Conservation (phyloP, 2,113 vertebrate species). For the Sorex araneus region DNA sequence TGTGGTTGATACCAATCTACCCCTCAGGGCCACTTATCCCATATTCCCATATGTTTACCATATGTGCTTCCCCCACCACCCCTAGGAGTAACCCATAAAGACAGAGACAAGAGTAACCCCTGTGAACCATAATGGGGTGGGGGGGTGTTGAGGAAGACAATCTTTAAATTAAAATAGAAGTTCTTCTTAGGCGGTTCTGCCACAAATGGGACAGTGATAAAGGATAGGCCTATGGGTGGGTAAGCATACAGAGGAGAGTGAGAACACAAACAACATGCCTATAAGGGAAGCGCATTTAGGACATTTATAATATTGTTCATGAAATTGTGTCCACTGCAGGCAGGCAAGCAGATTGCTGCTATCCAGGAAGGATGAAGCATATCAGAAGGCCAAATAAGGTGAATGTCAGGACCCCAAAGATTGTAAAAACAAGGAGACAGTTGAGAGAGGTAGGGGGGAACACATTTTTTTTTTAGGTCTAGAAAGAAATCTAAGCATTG, state of each 20-base stretch:
- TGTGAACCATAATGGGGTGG: no score
- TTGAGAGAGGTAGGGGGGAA: no score
- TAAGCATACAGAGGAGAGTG: background rate
- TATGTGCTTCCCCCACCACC: no score
- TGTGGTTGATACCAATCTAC: no score
- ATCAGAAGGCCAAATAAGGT: background rate
- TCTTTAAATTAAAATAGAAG: background rate
- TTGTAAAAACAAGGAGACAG: background rate
- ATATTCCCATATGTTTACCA: no score
- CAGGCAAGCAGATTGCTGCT: constrained; percentile 1
- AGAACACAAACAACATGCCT: background rate
- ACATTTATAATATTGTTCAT: background rate
- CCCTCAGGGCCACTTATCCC: no score
- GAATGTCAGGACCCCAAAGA: background rate
- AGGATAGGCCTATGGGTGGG: background rate
- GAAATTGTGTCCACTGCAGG: background rate
- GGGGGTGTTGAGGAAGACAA: no score
- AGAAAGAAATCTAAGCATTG: background rate
- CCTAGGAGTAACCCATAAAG: no score
- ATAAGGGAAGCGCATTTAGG: background rate
- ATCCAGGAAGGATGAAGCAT: background rate
- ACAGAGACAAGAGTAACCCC: no score
- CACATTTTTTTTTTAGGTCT: constrained; percentile 3
- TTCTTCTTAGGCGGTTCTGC: constrained; percentile 4
- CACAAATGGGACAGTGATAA: background rate